These are phyloP conservation scores for Holacanthella duospinosa DNA, from an alignment of 2,888 invertebrate genomes.

Conservation along the genomic window DNA sequence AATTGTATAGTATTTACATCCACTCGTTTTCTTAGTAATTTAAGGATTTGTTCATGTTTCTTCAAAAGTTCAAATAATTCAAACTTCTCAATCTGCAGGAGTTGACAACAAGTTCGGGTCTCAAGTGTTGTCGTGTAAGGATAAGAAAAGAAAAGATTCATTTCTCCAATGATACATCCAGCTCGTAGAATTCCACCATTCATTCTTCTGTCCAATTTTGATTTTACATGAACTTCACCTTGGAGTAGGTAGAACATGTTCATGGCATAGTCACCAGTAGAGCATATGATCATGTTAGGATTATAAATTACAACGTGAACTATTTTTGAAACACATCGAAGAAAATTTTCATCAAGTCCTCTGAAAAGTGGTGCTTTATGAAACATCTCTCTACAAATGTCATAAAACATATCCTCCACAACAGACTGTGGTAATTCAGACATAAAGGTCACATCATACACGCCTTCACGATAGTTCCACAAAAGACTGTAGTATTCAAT, in stretches of 20 bases:
- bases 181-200: constrained; percentile 25
- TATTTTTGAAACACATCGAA: constrained; percentile 23
- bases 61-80: constrained; percentile 22
- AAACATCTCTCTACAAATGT: constrained; percentile 35
- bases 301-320: constrained; percentile 29
- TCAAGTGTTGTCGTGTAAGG: constrained; percentile 30
- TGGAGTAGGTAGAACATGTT: constrained; percentile 33
- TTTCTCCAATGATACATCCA: constrained; percentile 33
- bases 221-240: constrained; percentile 30
- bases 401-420: constrained; percentile 9
- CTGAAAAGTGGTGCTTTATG: constrained; percentile 31
- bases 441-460: constrained; percentile 1
- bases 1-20: constrained; percentile 9
- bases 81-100: constrained; percentile 25
- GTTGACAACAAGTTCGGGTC: constrained; percentile 31
- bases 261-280: constrained; percentile 23
- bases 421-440: neutral
- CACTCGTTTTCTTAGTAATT: neutral
- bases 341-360: constrained; percentile 26
- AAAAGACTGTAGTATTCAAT: constrained; percentile 30
- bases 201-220: constrained; percentile 22
- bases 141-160: constrained; percentile 30
- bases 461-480: constrained; percentile 35
- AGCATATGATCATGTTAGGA: constrained; percentile 31
- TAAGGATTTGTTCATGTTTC: constrained; percentile 9